Base-by-base conservation (phyloP, 1,140 invertebrate genomes). In the Delia radicum region DNA sequence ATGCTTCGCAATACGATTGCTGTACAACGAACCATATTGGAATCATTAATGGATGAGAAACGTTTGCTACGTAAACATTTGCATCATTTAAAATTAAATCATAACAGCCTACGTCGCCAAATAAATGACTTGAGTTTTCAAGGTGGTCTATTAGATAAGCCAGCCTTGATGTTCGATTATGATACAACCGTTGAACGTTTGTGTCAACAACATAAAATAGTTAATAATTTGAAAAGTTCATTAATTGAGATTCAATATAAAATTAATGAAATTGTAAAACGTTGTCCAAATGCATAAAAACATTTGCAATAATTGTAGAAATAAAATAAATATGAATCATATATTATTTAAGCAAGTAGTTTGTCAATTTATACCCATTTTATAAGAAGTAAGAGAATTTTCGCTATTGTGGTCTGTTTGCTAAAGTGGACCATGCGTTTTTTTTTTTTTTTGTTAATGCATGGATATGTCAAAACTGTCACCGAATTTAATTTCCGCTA, bases 111-210 rank as follows among this genome's bases (percentile, higher is more conserved):
- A 5, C 21, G 33, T 12, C 37, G 28, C 6, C 37, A 76, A 28
- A 73, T 75, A 13, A 31, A 37, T 7, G 71, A 78, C 18, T 33
- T 75, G 75, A 33, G 75, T 79, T 76, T 31, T 7, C 74, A 80
- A 26, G 79, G 82, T 13, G 84, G 84, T 8, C 79, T 86, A 6
- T 67, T 85, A 2, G 61, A 79, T 2, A 82, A 82, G 76, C 84
- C 82, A 0, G 33, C 76, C 0, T 74, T 86, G 13, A 78, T 86
- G 79, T 62, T 73, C 10, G 84, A 86, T 37, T 86, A 76, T 46
- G 84, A 86, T 73, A 5, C 27, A 0, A 86, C 84, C 0, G 37
- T 79, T 1, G 33, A 75, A 2, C 48, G 18, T 55, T 21, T n/a
- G 1, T 7, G 21, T 1, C 5, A 55, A 24, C 48, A 55, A 21